A percentile compares a stretch with the other conserved stretches of the same genome.
Evolutionary conservation across 1,140 invertebrate species (phyloP).

Genomic region (Melitaea cinxia): DNA sequence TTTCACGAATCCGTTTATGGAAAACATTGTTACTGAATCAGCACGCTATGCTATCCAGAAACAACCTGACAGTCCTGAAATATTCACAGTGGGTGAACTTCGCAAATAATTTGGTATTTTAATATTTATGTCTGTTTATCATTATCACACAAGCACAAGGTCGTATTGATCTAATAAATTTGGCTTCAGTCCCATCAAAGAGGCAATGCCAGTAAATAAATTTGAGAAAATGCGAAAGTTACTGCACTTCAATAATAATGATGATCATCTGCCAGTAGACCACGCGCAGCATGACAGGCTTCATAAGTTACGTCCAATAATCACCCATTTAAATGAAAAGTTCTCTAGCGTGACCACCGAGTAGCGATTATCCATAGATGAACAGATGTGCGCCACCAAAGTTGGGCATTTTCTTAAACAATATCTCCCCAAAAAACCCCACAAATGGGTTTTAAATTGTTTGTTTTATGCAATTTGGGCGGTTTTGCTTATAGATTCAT

Average conservation of each 20-base stretch:
- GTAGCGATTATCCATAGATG: no score
- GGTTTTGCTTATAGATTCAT: slow-evolving; percentile 40
- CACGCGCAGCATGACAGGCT: no score
- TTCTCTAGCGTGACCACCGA: no score
- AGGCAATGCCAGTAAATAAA: no score
- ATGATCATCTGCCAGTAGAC: no score
- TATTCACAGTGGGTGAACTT: slow-evolving; percentile 28
- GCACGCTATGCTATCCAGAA: slow-evolving; percentile 19
- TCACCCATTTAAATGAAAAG: no score
- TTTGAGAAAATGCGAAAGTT: slow-evolving; percentile 21
- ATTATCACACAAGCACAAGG: slow-evolving; percentile 8
- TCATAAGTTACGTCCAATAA: no score
- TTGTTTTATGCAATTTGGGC: slow-evolving; percentile 28
- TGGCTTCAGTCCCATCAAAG: no score
- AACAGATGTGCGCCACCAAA: slow-evolving; percentile 58
- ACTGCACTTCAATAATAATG: slow-evolving; percentile 23
- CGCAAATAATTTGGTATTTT: slow-evolving; percentile 38
- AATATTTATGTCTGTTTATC: slow-evolving; percentile 40
- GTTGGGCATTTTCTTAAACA: slow-evolving; percentile 51
- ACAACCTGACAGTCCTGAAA: slow-evolving; percentile 33
- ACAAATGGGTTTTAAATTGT: slow-evolving; percentile 46
- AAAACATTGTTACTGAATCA: slow-evolving; percentile 3
- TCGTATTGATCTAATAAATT: no score
- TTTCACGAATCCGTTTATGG: slow-evolving; percentile 17
- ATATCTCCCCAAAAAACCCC: slow-evolving; percentile 57